Percentiles rank a stretch among this genome's conserved stretches.
These are phyloP conservation scores for Sphaerophoria rueppellii DNA, from an alignment of 2,888 invertebrate genomes.

Conservation along the genomic window DNA sequence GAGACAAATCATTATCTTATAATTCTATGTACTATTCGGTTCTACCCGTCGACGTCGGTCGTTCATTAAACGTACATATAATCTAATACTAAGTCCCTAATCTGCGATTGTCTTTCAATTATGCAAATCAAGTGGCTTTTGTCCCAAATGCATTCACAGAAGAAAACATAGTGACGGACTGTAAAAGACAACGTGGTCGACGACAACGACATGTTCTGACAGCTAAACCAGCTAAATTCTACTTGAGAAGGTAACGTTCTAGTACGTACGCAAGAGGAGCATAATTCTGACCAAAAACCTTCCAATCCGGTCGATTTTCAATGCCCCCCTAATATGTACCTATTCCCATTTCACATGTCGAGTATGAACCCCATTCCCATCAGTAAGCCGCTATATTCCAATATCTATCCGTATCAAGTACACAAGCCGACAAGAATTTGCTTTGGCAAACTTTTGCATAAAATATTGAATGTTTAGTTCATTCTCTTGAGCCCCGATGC, in stretches of 20 bases:
- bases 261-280: conserved; percentile 24
- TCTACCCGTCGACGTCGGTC: neutral
- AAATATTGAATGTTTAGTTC: conserved; percentile 33
- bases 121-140: conserved; percentile 48
- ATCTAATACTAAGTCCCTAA: conserved; percentile 38
- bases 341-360: neutral
- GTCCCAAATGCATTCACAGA: conserved; percentile 45
- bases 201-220: no score
- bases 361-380: neutral
- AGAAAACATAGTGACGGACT: neutral
- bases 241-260: neutral
- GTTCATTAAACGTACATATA: conserved; percentile 2
- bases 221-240: no score
- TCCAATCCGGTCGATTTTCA: conserved; percentile 18
- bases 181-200: no score
- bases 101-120: conserved; percentile 52
- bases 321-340: neutral
- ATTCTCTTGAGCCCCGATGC: neutral
- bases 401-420: neutral
- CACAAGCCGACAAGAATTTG: conserved; percentile 12
- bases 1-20: no score
- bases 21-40: no score
- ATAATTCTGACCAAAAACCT: conserved; percentile 8
- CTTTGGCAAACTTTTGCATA: conserved; percentile 41
- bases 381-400: no score